A percentile compares a stretch with the other conserved stretches of the same genome.
Conservation (phyloP, 2,888 invertebrate species). For the Diarsia rubi region DNA sequence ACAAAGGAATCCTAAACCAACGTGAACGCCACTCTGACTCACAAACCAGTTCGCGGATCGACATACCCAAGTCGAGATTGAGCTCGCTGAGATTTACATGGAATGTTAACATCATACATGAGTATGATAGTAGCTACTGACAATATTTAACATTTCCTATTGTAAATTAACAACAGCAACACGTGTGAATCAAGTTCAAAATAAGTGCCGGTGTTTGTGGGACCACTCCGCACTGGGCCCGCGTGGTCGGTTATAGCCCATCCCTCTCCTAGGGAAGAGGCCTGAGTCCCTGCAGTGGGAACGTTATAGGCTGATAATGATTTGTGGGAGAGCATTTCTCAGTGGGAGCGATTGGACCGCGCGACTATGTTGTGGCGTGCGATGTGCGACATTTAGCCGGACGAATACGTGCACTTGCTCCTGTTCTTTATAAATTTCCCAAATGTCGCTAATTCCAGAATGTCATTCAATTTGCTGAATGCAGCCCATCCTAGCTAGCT, state of each 20-base stretch:
- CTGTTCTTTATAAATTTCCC: no score
- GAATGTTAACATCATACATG: background rate
- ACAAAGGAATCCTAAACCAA: conserved; percentile 63
- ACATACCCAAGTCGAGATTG: conserved; percentile 39
- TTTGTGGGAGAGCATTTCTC: background rate
- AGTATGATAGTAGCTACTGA: background rate
- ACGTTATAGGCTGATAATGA: no score
- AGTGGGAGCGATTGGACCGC: background rate
- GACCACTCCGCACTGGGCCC: no score
- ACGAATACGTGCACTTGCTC: background rate
- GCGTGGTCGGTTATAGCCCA: no score
- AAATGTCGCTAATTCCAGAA: no score
- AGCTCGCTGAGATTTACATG: conserved; percentile 19
- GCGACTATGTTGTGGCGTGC: background rate
- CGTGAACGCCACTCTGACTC: conserved; percentile 53
- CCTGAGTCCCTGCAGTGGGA: no score
- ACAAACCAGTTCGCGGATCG: conserved; percentile 59
- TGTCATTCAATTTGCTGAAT: no score
- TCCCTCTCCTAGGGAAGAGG: no score
- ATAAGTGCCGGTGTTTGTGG: background rate
- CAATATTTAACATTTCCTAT: background rate
- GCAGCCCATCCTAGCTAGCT: no score
- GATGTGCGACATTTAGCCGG: background rate
- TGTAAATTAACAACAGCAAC: background rate
- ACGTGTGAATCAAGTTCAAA: background rate